A percentile compares a stretch with the other conserved stretches of the same genome.
Evolutionary conservation across 2,113 vertebrate genomes (phyloP).

Genomic region (Corythornis vintsioides): DNA sequence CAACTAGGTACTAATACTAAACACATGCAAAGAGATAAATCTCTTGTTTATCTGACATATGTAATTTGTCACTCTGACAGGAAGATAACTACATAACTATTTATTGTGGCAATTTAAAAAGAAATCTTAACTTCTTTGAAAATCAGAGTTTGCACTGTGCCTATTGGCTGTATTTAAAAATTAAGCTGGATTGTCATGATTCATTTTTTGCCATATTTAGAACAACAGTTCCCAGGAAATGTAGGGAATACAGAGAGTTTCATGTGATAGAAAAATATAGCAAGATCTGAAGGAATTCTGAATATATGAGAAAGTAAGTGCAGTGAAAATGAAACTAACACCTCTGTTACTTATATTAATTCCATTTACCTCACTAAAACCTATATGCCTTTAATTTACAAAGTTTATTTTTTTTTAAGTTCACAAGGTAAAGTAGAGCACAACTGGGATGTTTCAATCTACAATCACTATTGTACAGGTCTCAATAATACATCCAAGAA

Average conservation of each 20-base stretch:
- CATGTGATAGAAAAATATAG: too few species aligned
- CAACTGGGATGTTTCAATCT: background rate
- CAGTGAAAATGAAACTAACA: background rate
- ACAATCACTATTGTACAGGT: background rate
- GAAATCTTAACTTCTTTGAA: background rate
- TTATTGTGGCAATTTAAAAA: background rate
- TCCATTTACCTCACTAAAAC: background rate
- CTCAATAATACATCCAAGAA: background rate
- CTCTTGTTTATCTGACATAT: background rate
- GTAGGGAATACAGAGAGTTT: too few species aligned
- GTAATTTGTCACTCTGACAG: background rate
- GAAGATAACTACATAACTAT: background rate
- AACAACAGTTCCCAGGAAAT: background rate
- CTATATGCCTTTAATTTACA: background rate
- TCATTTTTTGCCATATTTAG: background rate
- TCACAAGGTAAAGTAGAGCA: background rate
- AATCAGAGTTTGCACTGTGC: background rate
- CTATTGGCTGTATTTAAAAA: background rate
- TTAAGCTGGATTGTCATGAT: background rate
- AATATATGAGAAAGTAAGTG: background rate
- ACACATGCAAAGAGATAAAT: background rate
- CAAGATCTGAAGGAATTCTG: background rate
- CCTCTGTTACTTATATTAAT: background rate
- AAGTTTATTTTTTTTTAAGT: background rate
- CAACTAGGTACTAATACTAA: background rate